phyloP scores from a whole-genome alignment of 2,888 invertebrate genomes.

The Nephrotoma guestfalica region DNA sequence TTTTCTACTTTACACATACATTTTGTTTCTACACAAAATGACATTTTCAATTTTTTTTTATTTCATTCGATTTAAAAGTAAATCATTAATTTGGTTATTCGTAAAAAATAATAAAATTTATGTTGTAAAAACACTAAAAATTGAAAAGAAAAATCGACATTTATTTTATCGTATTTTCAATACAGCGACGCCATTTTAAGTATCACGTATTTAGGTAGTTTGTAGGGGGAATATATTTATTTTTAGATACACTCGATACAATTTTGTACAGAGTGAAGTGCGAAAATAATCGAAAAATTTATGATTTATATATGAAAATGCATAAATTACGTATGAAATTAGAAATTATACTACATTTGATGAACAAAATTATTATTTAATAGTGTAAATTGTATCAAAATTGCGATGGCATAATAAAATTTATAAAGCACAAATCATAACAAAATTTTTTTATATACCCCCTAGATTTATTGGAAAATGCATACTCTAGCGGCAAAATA shows the following conservation, averaged over 20 bases:
- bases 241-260: not conserved
- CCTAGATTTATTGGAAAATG: not conserved
- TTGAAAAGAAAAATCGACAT: not conserved
- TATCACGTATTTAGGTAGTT: not conserved
- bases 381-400: not conserved
- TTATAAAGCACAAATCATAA: not conserved
- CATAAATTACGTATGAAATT: not conserved
- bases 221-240: not conserved
- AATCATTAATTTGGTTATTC: not conserved
- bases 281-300: not conserved
- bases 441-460: not conserved
- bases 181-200: slow-evolving; percentile 2
- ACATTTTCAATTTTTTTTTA: not conserved
- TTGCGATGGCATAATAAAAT: not conserved
- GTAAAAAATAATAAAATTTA: not conserved
- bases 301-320: not conserved
- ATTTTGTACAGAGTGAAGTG: not conserved
- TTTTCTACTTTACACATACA: not conserved
- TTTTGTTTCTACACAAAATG: not conserved
- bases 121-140: not conserved
- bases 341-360: not conserved
- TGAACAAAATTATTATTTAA: not conserved
- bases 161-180: not conserved
- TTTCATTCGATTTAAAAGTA: not conserved
- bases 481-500: not conserved